phyloP scores from a whole-genome alignment of 2,797 vertebrate species.

The Mus spretus region DNA sequence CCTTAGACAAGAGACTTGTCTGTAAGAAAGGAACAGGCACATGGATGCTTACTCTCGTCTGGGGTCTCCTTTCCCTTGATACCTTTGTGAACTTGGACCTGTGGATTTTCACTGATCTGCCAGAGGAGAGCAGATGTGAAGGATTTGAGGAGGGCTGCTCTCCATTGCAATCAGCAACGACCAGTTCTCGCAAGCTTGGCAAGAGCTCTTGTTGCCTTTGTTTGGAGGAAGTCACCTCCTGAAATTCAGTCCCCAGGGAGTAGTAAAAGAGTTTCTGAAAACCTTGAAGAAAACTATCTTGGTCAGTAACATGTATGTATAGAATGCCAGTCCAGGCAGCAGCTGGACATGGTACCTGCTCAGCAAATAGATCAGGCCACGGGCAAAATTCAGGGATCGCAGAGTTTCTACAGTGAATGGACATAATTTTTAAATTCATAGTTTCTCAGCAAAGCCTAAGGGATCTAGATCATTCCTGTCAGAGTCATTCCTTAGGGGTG shows the following conservation, averaged over 20 bases:
- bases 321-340: neutral
- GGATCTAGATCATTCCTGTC: neutral
- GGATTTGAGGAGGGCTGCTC: neutral
- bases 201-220: neutral
- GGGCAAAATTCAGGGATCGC: neutral
- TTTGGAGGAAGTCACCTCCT: neutral
- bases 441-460: neutral
- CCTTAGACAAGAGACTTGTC: neutral
- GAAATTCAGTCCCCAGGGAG: neutral
- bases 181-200: neutral
- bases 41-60: rapidly evolving
- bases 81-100: too few relatives aligned
- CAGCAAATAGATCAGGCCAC: neutral
- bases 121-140: rapidly evolving
- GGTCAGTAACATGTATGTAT: neutral
- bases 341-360: neutral
- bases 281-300: neutral
- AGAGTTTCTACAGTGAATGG: neutral
- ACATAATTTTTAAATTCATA: neutral
- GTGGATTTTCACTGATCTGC: neutral
- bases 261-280: neutral
- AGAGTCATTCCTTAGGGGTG: neutral
- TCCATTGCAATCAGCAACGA: neutral
- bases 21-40: neutral
- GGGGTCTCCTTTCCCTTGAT: neutral